Conservation (phyloP, 2,888 invertebrate species). For the Teleiodes luculella region DNA sequence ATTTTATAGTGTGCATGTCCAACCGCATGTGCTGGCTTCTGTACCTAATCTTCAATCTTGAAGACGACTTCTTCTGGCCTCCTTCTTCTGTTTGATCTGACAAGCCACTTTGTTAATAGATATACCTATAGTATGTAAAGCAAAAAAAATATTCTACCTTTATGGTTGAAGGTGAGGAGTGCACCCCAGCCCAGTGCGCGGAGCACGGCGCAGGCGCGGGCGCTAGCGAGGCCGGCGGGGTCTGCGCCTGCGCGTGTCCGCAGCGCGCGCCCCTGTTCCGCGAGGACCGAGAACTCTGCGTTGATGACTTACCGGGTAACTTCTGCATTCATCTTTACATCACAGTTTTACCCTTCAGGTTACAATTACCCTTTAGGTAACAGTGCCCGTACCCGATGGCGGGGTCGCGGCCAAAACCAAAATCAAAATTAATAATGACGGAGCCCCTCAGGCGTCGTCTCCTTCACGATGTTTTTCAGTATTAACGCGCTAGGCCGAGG, state of each 20-base stretch:
- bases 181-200: constrained; percentile 61
- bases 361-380: background rate
- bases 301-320: constrained; percentile 89
- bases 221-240: constrained; percentile 34
- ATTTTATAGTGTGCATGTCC: too few species aligned
- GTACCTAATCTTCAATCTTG: too few species aligned
- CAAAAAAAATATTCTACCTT: background rate
- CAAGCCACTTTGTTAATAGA: background rate
- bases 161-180: constrained; percentile 52
- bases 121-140: too few species aligned
- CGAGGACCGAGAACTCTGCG: constrained; percentile 90
- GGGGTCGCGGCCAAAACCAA: too few species aligned
- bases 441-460: too few species aligned
- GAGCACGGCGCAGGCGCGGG: constrained; percentile 60
- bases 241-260: constrained; percentile 88
- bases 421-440: too few species aligned
- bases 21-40: too few species aligned
- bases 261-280: constrained; percentile 87
- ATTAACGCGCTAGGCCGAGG: too few species aligned
- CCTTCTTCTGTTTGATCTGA: background rate
- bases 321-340: background rate
- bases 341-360: too few species aligned
- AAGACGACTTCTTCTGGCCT: too few species aligned
- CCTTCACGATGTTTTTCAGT: too few species aligned
- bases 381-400: background rate